Base-by-base conservation (phyloP, 2,797 vertebrate genomes). In the Myotis planiceps region DNA sequence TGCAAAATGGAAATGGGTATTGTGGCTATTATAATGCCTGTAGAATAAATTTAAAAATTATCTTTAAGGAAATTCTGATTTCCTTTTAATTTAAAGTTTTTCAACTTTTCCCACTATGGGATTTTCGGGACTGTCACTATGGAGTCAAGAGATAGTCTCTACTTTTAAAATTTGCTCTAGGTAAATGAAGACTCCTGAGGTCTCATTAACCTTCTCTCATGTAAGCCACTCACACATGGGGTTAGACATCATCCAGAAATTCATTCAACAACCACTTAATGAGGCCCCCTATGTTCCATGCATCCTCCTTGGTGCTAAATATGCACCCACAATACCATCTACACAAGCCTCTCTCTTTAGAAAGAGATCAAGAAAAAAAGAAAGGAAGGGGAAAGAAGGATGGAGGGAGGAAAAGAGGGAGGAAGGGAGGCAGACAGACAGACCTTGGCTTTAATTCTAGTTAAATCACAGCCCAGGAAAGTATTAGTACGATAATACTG, bases 71-170 rank as follows among this genome's bases (percentile, higher is more conserved):
- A 78, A 86, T 89, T 71, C 6, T 47, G 14, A 45, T 12, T 87
- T 88, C 51, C 42, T 94, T 86, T 81, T 25, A 13, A 68, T 86
- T 68, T 53, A 76, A 93, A 63, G 4, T 85, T 94, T 90, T 69
- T 92, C 74, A 90, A 6, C 19, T 49, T 80, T 88, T 53, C 42
- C 29, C 10, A 25, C 37, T 87, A 1, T 25, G 3, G 16, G 7
- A 27, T 65, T 58, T 88, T 45, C 0, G 34, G 15, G 15, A 65
- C 82, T 93, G 53, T 58, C 42, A 75, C 34, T 32, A 55, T 42
- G 18, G n/a, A n/a, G 9, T 39, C 27, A 8, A 84, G 92, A 90
- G 21, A 82, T 25, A 82, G 5, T 16, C 15, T 87, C 37, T 65
- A 53, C 14, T 68, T 92, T 19, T 75, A 37, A 68, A 66, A 37